A percentile compares a stretch with the other conserved stretches of the same genome.
phyloP scores from a whole-genome alignment of 2,797 vertebrate species.

The Oreonectes daqikongensis region DNA sequence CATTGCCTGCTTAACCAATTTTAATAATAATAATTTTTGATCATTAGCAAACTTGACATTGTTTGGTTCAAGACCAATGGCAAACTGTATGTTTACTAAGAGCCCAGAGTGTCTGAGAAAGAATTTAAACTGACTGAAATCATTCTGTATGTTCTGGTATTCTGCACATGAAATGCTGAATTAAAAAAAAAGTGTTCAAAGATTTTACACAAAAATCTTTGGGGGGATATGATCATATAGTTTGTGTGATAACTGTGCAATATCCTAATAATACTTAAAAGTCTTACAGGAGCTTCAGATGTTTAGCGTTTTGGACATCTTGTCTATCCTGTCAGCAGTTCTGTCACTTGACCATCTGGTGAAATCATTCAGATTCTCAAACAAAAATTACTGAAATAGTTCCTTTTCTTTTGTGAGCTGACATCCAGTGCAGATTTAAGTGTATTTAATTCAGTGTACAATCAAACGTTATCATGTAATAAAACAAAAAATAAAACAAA shows the following conservation, averaged over 20 bases:
- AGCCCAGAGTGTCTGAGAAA: background rate
- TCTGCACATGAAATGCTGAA: background rate
- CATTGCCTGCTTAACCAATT: slow-evolving; percentile 3
- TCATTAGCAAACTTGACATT: slow-evolving; percentile 15
- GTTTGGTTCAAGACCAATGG: background rate
- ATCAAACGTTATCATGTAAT: background rate
- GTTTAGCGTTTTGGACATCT: too few relatives aligned
- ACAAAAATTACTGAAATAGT: background rate
- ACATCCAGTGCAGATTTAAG: slow-evolving; percentile 4
- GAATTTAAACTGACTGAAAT: background rate
- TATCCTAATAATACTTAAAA: slow-evolving; percentile 1
- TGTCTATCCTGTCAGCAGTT: background rate
- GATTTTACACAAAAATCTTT: slow-evolving; percentile 12
- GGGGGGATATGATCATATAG: background rate
- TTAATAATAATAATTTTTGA: background rate
- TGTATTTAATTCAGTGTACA: background rate
- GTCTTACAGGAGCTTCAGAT: background rate
- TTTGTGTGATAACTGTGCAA: background rate
- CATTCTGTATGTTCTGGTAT: background rate
- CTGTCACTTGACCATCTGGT: background rate
- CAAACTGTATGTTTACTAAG: slow-evolving; percentile 8
- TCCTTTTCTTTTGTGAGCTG: background rate
- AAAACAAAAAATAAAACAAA: slow-evolving; percentile 27
- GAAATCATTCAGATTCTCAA: background rate
- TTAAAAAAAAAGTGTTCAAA: background rate